These are phyloP conservation scores for Parapsyche elsis DNA, from an alignment of 1,140 invertebrate species.

Conservation along the genomic window DNA sequence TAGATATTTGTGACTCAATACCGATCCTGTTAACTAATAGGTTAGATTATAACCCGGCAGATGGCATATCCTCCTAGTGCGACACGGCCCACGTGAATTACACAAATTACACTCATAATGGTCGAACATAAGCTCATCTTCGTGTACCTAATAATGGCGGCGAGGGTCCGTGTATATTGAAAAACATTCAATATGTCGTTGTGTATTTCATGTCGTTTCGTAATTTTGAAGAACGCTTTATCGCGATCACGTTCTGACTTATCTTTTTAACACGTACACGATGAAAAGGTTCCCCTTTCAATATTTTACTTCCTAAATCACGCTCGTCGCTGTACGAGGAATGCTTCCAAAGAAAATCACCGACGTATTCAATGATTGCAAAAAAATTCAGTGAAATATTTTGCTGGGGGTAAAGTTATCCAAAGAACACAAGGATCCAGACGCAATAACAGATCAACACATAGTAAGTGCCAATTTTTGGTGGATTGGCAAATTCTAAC, in stretches of 20 bases:
- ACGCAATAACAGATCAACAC: too few species aligned
- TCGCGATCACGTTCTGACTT: neutral
- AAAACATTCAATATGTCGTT: neutral
- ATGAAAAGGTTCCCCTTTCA: neutral
- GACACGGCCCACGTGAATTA: neutral
- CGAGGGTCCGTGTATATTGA: neutral
- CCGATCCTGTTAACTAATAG: conserved; percentile 39
- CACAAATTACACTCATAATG: conserved; percentile 22
- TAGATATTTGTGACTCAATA: conserved; percentile 46
- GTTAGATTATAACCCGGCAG: conserved; percentile 35
- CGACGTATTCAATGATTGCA: neutral
- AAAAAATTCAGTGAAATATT: too few species aligned
- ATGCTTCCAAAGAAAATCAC: neutral
- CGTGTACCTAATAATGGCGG: too few species aligned
- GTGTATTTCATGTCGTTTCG: neutral
- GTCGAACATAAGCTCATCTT: neutral
- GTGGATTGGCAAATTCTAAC: too few species aligned
- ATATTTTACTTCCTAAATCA: neutral
- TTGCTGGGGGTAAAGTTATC: too few species aligned
- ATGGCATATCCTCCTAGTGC: conserved; percentile 8
- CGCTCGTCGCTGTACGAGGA: neutral
- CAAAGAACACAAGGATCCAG: too few species aligned
- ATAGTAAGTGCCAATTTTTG: too few species aligned
- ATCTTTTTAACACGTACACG: conserved; percentile 11
- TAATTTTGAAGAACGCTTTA: neutral